These are phyloP conservation scores for Morpho helenor DNA, from an alignment of 2,888 invertebrate genomes.

Conservation along the genomic window DNA sequence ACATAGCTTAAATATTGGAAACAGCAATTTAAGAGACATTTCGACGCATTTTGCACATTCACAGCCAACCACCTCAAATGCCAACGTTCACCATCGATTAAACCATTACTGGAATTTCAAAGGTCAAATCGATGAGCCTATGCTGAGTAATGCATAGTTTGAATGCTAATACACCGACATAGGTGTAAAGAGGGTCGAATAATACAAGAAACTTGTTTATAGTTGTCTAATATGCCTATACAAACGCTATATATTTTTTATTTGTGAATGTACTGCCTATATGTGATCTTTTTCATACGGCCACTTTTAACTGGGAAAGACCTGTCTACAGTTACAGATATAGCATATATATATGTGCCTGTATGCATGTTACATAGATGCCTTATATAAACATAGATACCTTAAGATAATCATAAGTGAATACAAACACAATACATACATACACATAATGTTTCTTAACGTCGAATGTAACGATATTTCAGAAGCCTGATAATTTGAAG, in stretches of 20 bases:
- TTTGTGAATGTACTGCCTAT: too few relatives aligned
- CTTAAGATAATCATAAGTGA: too few relatives aligned
- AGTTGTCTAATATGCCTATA: slow-evolving; percentile 2
- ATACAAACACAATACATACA: too few relatives aligned
- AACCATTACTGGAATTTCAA: slow-evolving; percentile 52
- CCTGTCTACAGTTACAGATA: too few relatives aligned
- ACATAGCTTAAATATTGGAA: slow-evolving; percentile 9
- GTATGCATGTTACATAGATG: too few relatives aligned
- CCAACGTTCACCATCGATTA: slow-evolving; percentile 40
- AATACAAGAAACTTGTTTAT: slow-evolving; percentile 7
- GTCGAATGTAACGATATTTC: too few relatives aligned
- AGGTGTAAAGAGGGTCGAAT: slow-evolving; percentile 1
- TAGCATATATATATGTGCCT: too few relatives aligned
- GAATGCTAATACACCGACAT: slow-evolving; percentile 18
- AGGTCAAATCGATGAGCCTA: slow-evolving; percentile 45
- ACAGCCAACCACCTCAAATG: slow-evolving; percentile 26
- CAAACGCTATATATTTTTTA: neutral
- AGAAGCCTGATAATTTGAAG: too few relatives aligned
- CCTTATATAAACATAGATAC: too few relatives aligned
- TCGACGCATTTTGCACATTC: slow-evolving; percentile 12
- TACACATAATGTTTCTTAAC: too few relatives aligned
- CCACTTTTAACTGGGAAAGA: too few relatives aligned
- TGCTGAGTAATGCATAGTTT: slow-evolving; percentile 32
- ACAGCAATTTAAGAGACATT: slow-evolving; percentile 4
- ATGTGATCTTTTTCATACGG: too few relatives aligned